Conservation (phyloP, 1,140 invertebrate genomes). For the Teleogryllus occipitalis region DNA sequence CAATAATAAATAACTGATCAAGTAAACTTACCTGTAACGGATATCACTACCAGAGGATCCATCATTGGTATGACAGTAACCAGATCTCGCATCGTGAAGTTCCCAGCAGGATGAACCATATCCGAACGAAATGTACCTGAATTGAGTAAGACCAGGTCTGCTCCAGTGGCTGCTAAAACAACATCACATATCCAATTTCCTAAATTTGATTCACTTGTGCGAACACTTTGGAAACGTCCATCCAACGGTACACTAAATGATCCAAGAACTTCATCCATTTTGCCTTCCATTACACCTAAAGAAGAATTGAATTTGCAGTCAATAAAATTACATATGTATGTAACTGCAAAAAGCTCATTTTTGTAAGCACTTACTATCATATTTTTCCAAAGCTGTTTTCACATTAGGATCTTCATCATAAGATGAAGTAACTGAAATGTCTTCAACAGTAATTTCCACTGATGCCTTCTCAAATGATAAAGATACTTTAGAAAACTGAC, state of each 20-base stretch:
- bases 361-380: slow-evolving; percentile 40
- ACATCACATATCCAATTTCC: slow-evolving; percentile 88
- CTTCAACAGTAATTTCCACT: slow-evolving; percentile 56
- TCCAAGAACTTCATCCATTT: slow-evolving; percentile 75
- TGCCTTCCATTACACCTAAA: slow-evolving; percentile 65
- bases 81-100: slow-evolving; percentile 74
- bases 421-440: slow-evolving; percentile 62
- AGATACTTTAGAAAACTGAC: slow-evolving; percentile 73
- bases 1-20: not conserved
- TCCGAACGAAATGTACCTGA: slow-evolving; percentile 80
- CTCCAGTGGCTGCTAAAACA: slow-evolving; percentile 69
- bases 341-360: not conserved
- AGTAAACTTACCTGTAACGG: slow-evolving; percentile 39
- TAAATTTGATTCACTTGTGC: slow-evolving; percentile 78
- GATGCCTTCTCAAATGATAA: slow-evolving; percentile 50
- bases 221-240: slow-evolving; percentile 67
- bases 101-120: slow-evolving; percentile 43
- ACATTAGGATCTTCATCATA: slow-evolving; percentile 64
- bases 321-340: not conserved
- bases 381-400: slow-evolving; percentile 61
- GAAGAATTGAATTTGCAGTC: slow-evolving; percentile 16
- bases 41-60: slow-evolving; percentile 69
- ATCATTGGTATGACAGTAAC: slow-evolving; percentile 75
- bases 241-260: slow-evolving; percentile 74
- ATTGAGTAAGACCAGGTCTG: slow-evolving; percentile 77